These are phyloP conservation scores for Nibea albiflora DNA, from an alignment of 2,113 vertebrate species.

Conservation along the genomic window DNA sequence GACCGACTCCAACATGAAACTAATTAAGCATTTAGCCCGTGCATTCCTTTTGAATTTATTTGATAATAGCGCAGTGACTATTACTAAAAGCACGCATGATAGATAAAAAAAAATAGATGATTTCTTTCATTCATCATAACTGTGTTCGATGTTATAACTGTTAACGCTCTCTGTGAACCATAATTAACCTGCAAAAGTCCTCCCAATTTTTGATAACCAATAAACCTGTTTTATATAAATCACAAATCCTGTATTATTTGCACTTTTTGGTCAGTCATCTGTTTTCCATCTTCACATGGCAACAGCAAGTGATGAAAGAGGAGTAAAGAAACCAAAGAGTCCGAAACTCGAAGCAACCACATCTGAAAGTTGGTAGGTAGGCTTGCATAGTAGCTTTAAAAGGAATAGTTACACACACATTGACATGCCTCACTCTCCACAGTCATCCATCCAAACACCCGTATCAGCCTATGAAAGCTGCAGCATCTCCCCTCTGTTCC, in stretches of 20 bases:
- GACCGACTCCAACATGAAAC: not conserved
- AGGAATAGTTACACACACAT: not conserved
- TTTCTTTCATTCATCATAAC: not conserved
- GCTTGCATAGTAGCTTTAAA: not conserved
- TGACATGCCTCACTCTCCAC: too few species aligned
- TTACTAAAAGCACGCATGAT: not conserved
- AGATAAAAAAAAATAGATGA: not conserved
- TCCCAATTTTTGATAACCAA: not conserved
- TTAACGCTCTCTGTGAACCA: not conserved
- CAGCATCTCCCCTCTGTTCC: too few species aligned
- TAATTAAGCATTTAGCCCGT: not conserved
- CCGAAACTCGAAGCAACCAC: too few species aligned
- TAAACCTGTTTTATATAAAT: not conserved
- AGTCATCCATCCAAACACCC: too few species aligned
- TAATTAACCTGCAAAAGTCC: not conserved
- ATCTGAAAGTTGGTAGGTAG: not conserved
- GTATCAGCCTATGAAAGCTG: too few species aligned
- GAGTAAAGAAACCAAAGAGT: too few species aligned
- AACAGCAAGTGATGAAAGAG: not conserved
- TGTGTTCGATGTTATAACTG: not conserved
- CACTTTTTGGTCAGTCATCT: not conserved
- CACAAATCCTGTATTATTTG: not conserved
- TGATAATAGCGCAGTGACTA: conserved; percentile 5
- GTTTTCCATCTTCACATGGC: not conserved
- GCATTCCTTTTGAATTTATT: not conserved